Evolutionary conservation across 2,888 invertebrate genomes (phyloP).

Genomic region (Melieria omissa): DNA sequence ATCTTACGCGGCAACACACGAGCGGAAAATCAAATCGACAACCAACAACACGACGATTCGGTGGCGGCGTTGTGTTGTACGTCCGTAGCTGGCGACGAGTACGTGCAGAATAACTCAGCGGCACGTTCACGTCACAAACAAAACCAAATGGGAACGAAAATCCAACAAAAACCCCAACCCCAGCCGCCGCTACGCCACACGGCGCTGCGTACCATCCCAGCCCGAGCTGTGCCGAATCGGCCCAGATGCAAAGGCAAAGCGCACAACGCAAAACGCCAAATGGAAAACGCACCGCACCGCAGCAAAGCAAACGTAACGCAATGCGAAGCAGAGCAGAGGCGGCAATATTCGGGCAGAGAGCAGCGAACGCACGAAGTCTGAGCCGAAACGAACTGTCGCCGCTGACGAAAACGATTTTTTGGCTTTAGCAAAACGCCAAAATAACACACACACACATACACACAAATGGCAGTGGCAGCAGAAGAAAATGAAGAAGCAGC

Average conservation of each 20-base stretch:
- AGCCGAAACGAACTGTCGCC: too few relatives aligned
- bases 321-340: not conserved
- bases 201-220: conserved; percentile 3
- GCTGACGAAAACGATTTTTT: too few relatives aligned
- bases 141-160: conserved; percentile 59
- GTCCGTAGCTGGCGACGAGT: conserved; percentile 65
- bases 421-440: not conserved
- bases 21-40: conserved; percentile 35
- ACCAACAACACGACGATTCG: conserved; percentile 26
- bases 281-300: conserved; percentile 1
- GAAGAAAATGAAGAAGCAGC: too few relatives aligned
- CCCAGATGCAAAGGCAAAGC: conserved; percentile 21
- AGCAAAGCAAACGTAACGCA: conserved; percentile 15
- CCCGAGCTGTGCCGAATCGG: not conserved
- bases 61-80: conserved; percentile 45
- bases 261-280: conserved; percentile 21
- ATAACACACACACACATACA: conserved; percentile 33
- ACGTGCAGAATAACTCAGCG: conserved; percentile 67
- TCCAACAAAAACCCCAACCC: conserved; percentile 46
- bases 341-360: too few relatives aligned
- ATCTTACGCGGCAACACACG: conserved; percentile 31
- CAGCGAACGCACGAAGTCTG: too few relatives aligned
- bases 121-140: conserved; percentile 67
- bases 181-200: conserved; percentile 51
- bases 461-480: conserved; percentile 3